Evolutionary conservation across 2,797 vertebrate genomes (phyloP), one percentile per base, ranked within the genome.

Genomic region (Ptychadena robeensis): DNA sequence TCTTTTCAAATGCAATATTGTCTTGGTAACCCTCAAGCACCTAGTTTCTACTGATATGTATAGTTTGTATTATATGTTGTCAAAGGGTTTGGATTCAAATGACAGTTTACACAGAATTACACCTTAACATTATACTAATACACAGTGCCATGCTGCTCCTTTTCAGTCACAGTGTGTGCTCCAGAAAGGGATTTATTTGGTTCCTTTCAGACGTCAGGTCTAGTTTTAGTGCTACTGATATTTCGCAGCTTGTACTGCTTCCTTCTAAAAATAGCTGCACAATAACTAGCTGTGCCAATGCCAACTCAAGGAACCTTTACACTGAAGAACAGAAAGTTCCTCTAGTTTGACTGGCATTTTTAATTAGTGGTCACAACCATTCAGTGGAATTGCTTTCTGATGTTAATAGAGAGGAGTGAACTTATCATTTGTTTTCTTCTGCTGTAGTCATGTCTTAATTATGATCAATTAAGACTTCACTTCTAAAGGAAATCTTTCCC

Each of bases 301-400:
- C 79, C 68, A 80, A 65, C 63, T 64, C 35, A 64, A 44, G 69
- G 38, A 80, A 64, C 67, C 78, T 71, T 72, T 72, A 71, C 37
- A 40, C 76, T 22, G 32, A 57, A 27, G 44, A 69, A 79, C 65
- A 79, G 65, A 79, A 79, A 79, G 76, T 79, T 79, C 65, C 76
- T 4, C 53, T 37, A 68, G 44, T 69, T 79, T 79, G 76, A 79
- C 65, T 79, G 70, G 63, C 63, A 81, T 81, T 66, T 73, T 81
- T 81, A 81, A 81, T 81, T 81, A 81, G 71, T 68, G 80, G 80
- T 67, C 80, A 81, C 80, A 81, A 81, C 80, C 71, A 81, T 81
- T 81, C 71, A 81, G 37, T 66, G 44, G 37, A 67, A 81, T 53
- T 67, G 79, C 70, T 74, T 81, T 81, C 63, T 48, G 44, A 74